Base-by-base conservation (phyloP, 2,797 vertebrate genomes). In the Sarcophilus harrisii region DNA sequence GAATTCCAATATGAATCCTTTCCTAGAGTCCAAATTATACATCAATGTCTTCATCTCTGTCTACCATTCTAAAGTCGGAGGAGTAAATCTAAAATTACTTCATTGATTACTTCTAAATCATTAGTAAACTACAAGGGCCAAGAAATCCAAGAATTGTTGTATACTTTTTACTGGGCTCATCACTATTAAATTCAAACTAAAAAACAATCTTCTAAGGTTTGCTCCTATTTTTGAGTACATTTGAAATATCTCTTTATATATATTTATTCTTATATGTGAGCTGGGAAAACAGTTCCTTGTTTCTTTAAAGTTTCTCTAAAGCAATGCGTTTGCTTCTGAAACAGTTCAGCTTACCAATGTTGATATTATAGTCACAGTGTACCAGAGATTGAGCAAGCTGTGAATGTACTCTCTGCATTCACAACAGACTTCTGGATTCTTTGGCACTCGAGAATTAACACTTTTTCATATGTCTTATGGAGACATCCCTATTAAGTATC, bases 241-340 rank as follows among this genome's bases (percentile, higher is more conserved):
- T 29, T 73, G 90, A 30, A 28, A 28, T 13, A 8, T 55, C 9
- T 91, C 11, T 73, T 14, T 38, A 5, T 87, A 11, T 58, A 14
- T 57, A 38, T 10, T 21, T 57, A 92, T 58, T 73, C 57, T 45
- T 94, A 90, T 38, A 52, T 3, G 27, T 49, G 94, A 32, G 57
- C 0, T 32, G 29, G 95, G 5, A 28, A 38, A 93, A 1, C 5
- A 62, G 30, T 27, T 97, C 66, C 66, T 58, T 27, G 10, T 54
- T 96, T 54, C 16, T 96, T 52, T 95, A 91, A 4, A 32, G 14
- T 54, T 96, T 54, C 16, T 96, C 55, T 95, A 91, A 4, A 30
- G 55, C 0, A 0, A 0, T 0, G 4, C 91, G 13, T 95, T 95
- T 89, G 28, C 45, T 57, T 92, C 90, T 95, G 60, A 93, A 96